phyloP scores from a whole-genome alignment of 1,140 invertebrate species.

The Drosophila tropicalis region DNA sequence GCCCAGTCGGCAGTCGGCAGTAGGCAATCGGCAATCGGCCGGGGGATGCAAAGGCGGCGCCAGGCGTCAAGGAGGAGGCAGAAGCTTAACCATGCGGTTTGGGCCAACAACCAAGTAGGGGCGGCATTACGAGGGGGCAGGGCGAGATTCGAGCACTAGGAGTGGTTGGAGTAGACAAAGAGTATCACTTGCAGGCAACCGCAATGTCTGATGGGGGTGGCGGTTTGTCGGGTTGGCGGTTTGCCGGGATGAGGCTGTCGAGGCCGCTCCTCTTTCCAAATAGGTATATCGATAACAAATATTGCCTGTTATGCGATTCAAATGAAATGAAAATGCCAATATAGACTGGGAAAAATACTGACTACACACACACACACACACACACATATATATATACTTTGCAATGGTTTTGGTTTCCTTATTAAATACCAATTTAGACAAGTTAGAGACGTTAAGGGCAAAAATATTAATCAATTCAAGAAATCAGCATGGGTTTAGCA shows the following conservation, averaged over 20 bases:
- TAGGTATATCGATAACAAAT: slow-evolving; percentile 18
- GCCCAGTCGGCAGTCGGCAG: no score
- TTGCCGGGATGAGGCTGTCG: no score
- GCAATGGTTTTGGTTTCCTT: no score
- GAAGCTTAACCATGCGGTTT: neutral
- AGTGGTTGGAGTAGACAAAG: slow-evolving; percentile 15
- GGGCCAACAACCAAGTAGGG: neutral
- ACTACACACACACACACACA: no score
- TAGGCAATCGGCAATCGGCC: neutral
- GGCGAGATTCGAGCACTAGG: neutral
- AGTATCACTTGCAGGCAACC: slow-evolving; percentile 41
- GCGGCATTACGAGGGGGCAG: no score
- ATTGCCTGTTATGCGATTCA: slow-evolving; percentile 1
- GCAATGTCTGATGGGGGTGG: slow-evolving; percentile 11
- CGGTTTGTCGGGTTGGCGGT: neutral
- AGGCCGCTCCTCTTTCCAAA: neutral
- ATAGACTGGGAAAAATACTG: no score
- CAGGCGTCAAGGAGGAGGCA: neutral
- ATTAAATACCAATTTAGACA: no score
- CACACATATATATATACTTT: no score
- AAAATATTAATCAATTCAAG: no score
- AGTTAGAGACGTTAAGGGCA: no score
- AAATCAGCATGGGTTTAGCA: no score
- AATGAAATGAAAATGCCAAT: neutral
- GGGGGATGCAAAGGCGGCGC: neutral